These are phyloP conservation scores for Sturnira hondurensis DNA, from an alignment of 2,113 vertebrate genomes.

Conservation along the genomic window DNA sequence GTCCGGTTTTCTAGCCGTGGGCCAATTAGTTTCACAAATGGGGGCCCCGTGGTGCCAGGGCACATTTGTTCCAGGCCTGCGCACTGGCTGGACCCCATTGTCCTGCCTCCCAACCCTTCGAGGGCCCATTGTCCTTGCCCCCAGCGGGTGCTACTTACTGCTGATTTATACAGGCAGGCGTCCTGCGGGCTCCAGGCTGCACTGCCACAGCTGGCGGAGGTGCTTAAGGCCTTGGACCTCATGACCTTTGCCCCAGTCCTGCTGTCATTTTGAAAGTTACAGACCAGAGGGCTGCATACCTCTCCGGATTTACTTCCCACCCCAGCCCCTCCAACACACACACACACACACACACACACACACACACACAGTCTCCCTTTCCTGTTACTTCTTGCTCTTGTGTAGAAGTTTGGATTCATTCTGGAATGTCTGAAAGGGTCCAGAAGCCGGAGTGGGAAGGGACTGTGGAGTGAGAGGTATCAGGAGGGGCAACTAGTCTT, in stretches of 20 bases:
- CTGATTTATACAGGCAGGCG: slow-evolving; percentile 80
- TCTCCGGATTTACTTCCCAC: slow-evolving; percentile 81
- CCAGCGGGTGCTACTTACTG: slow-evolving; percentile 80
- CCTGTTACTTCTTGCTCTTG: background rate
- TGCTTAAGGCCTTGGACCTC: slow-evolving; percentile 81
- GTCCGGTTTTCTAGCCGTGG: slow-evolving; percentile 75
- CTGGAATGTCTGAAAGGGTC: background rate
- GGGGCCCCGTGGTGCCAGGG: slow-evolving; percentile 81
- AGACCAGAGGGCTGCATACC: slow-evolving; percentile 82
- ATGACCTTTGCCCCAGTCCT: slow-evolving; percentile 86
- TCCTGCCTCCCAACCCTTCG: slow-evolving; percentile 78
- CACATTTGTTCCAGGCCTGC: slow-evolving; percentile 85
- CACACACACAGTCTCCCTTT: background rate
- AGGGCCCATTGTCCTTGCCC: slow-evolving; percentile 80
- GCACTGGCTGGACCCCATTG: slow-evolving; percentile 81
- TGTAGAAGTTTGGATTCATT: background rate
- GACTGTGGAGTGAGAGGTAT: background rate
- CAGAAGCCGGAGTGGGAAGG: background rate
- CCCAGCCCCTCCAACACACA: background rate
- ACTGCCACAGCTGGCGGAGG: slow-evolving; percentile 81
- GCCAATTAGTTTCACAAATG: slow-evolving; percentile 89
- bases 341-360: background rate
- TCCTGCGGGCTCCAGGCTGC: slow-evolving; percentile 76
- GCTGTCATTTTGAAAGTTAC: slow-evolving; percentile 85
- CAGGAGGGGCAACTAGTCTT: background rate